These are phyloP conservation scores for Zeugodacus cucurbitae DNA, from an alignment of 1,140 invertebrate species.

Conservation along the genomic window DNA sequence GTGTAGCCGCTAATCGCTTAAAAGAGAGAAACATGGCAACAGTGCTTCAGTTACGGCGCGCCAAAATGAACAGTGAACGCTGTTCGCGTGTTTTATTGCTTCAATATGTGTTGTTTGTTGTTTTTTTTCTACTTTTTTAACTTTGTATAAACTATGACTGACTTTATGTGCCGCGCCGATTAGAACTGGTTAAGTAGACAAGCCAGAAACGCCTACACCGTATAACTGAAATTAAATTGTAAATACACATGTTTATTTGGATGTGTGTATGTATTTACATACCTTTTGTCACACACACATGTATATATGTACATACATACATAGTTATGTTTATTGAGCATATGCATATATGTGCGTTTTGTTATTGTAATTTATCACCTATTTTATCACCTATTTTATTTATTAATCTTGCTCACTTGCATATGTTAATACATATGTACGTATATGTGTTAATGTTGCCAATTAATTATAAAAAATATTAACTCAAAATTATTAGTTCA, in stretches of 20 bases:
- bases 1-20: neutral
- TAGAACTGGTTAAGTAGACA: neutral
- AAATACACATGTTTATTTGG: neutral
- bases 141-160: neutral
- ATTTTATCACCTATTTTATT: neutral
- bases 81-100: neutral
- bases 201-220: neutral
- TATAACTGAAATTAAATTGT: neutral
- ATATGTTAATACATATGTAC: neutral
- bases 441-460: neutral
- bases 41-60: neutral
- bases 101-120: neutral
- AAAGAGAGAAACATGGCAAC: constrained; percentile 9
- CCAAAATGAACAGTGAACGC: neutral
- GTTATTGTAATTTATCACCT: neutral
- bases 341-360: neutral
- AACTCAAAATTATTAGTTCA: too few species aligned
- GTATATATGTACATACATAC: neutral
- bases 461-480: neutral
- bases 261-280: neutral
- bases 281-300: neutral
- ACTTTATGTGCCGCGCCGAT: neutral
- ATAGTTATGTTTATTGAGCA: neutral
- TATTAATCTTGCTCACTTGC: neutral
- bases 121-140: neutral